These are phyloP conservation scores for Rhopilema esculentum DNA, from an alignment of 30 jellyfish, hydroid and myxozoan species.

Conservation along the genomic window DNA sequence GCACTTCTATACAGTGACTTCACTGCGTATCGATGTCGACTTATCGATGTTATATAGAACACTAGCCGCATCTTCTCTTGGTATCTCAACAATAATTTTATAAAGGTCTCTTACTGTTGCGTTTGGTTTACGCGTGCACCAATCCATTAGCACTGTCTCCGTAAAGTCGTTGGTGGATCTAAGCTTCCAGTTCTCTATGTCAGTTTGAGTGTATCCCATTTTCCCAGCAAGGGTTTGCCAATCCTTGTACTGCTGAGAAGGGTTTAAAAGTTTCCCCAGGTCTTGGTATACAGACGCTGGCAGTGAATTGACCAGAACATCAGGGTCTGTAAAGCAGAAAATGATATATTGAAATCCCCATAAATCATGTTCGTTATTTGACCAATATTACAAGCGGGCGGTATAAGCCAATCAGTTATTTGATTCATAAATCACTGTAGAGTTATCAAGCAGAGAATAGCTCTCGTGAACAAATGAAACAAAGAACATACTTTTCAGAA, in stretches of 20 bases:
- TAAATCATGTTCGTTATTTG: too few relatives aligned
- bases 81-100: slow-evolving; percentile 12
- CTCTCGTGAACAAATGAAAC: neutral
- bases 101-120: slow-evolving; percentile 34
- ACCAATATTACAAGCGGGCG: too few relatives aligned
- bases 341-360: too few relatives aligned
- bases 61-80: slow-evolving; percentile 51
- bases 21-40: neutral
- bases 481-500: slow-evolving; percentile 28
- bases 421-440: neutral
- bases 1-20: neutral
- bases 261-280: slow-evolving; percentile 55
- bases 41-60: slow-evolving; percentile 25
- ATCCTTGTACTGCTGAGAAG: slow-evolving; percentile 36
- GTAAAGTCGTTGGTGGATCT: slow-evolving; percentile 13
- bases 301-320: slow-evolving; percentile 1
- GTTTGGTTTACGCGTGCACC: slow-evolving; percentile 29
- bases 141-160: slow-evolving; percentile 18
- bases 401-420: neutral
- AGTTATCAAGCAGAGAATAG: neutral
- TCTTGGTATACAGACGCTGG: slow-evolving; percentile 47
- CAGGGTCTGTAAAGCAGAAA: slow-evolving; percentile 46
- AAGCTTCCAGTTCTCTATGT: slow-evolving; percentile 15
- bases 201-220: slow-evolving; percentile 32
- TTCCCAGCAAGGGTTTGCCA: slow-evolving; percentile 68